Evolutionary conservation across 2,888 invertebrate genomes (phyloP), one percentile per base, ranked within the genome.

Genomic region (Tetramorium bicarinatum): DNA sequence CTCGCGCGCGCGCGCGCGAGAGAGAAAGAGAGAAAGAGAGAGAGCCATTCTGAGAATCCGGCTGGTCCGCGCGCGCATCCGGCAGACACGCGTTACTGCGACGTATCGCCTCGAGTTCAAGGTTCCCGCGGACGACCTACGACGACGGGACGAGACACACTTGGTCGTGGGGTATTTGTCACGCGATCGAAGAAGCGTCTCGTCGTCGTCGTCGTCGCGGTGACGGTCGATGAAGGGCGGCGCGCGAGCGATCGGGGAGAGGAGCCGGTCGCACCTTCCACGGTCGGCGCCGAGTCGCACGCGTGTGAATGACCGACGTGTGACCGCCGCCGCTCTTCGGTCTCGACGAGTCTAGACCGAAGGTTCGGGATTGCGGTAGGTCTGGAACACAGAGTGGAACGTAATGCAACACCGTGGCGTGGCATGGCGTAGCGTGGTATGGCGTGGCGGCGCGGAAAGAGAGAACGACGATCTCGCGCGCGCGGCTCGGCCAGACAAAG

Each of bases 321-420:
- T 87, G 92, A 93, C 89, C 88, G 87, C 83, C 81, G 87, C 83
- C 54, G 77, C 15, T 71, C 71, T 18, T 66, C 52, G 85, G 83
- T 87, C 85, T 87, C 86, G 87, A 87, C 86, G 85, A 87, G 89
- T 91, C 88, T 89, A 91, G 90, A 91, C 89, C 88, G 87, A 92
- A 90, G 91, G 90, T 92, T 92, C 88, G 89, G 90, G 87, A 90
- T 93, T 93, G 93, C 91, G 93, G 93, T 93, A 93, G 93, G 93
- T 93, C 93, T 90, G 91, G 92, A 90, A 90, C 88, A 83, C 88
- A 69, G 77, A 67, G 38, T 80, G 90, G 87, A 87, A 91, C 91
- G 91, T 91, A 91, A 91, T 91, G 90, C 87, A 91, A 91, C 87
- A 91, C 85, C 87, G 84, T 85, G 85, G 87, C 85, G 15, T 41